Percentiles rank a stretch among this genome's conserved stretches.
phyloP scores from a whole-genome alignment of 1,140 invertebrate genomes.

The Oncopeltus fasciatus region DNA sequence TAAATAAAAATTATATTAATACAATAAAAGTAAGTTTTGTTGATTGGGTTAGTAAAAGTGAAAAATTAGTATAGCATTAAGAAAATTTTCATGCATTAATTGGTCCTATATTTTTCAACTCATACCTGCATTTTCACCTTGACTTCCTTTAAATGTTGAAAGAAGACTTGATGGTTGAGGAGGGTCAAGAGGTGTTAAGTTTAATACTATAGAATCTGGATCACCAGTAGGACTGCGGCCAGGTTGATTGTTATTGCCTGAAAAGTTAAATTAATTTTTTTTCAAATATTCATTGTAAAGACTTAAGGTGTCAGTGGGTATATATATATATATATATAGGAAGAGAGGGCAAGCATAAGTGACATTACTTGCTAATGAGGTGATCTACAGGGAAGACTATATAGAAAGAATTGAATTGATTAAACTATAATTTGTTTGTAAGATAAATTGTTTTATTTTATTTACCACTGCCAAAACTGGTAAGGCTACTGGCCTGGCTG shows the following conservation, averaged over 20 bases:
- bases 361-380: no score
- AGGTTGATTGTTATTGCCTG: constrained; percentile 30
- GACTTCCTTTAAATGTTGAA: constrained; percentile 43
- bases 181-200: constrained; percentile 48
- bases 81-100: neutral
- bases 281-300: neutral
- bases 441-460: no score
- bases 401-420: no score
- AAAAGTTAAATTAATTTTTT: neutral
- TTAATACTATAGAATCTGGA: constrained; percentile 55
- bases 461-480: constrained; percentile 45
- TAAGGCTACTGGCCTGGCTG: constrained; percentile 35
- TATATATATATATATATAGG: neutral
- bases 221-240: constrained; percentile 30
- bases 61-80: neutral
- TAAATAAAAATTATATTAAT: no score
- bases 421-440: no score
- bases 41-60: neutral
- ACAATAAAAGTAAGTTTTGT: no score
- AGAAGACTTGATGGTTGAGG: constrained; percentile 28
- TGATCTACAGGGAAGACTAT: no score
- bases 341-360: no score
- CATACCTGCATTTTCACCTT: constrained; percentile 21
- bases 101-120: no score
- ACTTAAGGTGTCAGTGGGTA: neutral